phyloP scores from a whole-genome alignment of 2,113 vertebrate genomes.

The Xenopus laevis region DNA sequence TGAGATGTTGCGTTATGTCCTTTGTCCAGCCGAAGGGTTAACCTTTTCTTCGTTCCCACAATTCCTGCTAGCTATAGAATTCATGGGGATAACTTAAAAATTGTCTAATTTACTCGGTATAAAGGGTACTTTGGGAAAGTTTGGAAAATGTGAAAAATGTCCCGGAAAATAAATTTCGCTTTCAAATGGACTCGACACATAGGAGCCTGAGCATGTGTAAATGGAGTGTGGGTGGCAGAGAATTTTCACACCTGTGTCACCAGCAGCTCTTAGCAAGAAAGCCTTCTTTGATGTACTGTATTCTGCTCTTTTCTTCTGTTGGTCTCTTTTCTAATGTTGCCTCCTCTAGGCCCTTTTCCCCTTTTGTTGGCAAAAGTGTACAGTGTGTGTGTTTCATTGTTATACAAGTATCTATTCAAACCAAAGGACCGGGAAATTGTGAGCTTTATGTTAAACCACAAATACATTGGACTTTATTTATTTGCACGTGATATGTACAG shows the following conservation, averaged over 20 bases:
- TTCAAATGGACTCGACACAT: constrained; percentile 27
- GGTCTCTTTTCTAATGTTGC: not conserved
- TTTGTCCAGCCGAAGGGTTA: not conserved
- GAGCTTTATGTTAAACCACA: no score
- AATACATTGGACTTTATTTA: no score
- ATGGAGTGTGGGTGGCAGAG: constrained; percentile 26
- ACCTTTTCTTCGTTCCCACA: not conserved
- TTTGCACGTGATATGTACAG: no score
- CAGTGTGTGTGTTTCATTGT: not conserved
- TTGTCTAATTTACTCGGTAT: not conserved
- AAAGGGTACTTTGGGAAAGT: constrained; percentile 5
- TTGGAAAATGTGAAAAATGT: constrained; percentile 26
- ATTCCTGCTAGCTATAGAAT: not conserved
- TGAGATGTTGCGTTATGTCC: not conserved
- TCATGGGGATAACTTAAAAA: constrained; percentile 3
- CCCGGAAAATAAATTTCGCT: constrained; percentile 20
- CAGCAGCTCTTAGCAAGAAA: constrained; percentile 13
- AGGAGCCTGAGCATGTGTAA: constrained; percentile 29
- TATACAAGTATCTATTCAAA: not conserved
- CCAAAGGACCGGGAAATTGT: no score
- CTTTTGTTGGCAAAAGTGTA: not conserved
- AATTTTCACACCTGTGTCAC: constrained; percentile 32
- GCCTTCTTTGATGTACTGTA: constrained; percentile 15
- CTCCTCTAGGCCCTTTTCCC: not conserved
- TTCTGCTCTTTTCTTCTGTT: not conserved